Percentiles rank a stretch among this genome's conserved stretches.
Evolutionary conservation across 2,113 vertebrate genomes (phyloP).

Genomic region (Daubentonia madagascariensis): DNA sequence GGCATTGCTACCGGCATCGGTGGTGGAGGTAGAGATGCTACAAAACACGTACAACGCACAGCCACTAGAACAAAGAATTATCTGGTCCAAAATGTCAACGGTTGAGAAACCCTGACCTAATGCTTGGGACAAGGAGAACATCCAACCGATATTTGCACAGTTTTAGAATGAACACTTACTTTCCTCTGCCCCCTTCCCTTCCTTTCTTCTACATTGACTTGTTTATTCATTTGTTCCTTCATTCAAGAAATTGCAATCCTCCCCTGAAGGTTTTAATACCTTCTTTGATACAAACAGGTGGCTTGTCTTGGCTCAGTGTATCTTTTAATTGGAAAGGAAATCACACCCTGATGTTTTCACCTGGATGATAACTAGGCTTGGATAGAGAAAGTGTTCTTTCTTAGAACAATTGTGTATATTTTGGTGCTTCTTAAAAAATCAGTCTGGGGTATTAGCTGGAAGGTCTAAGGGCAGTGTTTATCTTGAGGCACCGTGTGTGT

Average conservation of each 20-base stretch:
- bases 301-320: background rate
- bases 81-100: background rate
- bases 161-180: background rate
- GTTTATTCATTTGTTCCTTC: background rate
- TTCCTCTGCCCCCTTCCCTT: background rate
- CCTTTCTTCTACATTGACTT: background rate
- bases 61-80: background rate
- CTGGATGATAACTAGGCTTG: background rate
- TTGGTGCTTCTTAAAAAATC: background rate
- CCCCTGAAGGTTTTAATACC: background rate
- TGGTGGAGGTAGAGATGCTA: background rate
- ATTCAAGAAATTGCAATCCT: background rate
- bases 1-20: accelerated
- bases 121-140: background rate
- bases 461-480: background rate
- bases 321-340: conserved; percentile 15
- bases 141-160: no score
- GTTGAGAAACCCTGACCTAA: background rate
- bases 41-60: no score
- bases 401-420: background rate
- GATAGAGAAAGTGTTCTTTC: background rate
- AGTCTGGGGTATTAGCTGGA: background rate
- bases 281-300: background rate
- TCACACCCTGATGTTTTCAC: background rate
- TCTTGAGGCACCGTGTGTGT: background rate